These are phyloP conservation scores for Dorcus hopei DNA, from an alignment of 2,888 invertebrate genomes.

Conservation along the genomic window DNA sequence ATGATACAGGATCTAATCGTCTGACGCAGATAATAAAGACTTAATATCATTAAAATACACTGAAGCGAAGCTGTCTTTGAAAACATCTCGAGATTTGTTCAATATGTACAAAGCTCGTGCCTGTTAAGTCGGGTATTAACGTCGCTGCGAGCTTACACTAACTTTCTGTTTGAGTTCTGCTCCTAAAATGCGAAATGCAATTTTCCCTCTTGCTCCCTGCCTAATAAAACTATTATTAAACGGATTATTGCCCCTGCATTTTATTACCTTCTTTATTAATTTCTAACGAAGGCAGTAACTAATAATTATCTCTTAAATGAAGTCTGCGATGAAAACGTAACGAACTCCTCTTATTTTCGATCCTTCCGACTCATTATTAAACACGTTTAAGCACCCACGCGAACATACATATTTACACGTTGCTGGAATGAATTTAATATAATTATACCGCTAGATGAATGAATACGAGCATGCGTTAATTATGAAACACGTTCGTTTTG, in stretches of 20 bases:
- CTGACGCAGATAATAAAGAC: background rate
- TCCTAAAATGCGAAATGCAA: background rate
- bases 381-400: too few relatives aligned
- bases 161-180: background rate
- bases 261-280: background rate
- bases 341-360: too few relatives aligned
- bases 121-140: constrained; percentile 1
- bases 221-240: constrained; percentile 3
- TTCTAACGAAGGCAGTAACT: background rate
- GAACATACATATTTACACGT: too few relatives aligned
- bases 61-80: background rate
- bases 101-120: background rate
- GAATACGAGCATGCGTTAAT: too few relatives aligned
- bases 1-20: too few relatives aligned
- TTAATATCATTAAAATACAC: background rate
- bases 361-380: too few relatives aligned
- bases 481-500: too few relatives aligned
- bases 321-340: too few relatives aligned
- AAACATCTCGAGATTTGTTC: background rate
- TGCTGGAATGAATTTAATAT: too few relatives aligned
- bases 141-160: background rate
- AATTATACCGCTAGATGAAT: too few relatives aligned
- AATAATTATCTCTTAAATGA: too few relatives aligned
- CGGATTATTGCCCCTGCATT: background rate
- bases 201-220: background rate